These are phyloP conservation scores for Phrynocephalus vlangalii DNA, from an alignment of 2,797 vertebrate genomes.

Conservation along the genomic window DNA sequence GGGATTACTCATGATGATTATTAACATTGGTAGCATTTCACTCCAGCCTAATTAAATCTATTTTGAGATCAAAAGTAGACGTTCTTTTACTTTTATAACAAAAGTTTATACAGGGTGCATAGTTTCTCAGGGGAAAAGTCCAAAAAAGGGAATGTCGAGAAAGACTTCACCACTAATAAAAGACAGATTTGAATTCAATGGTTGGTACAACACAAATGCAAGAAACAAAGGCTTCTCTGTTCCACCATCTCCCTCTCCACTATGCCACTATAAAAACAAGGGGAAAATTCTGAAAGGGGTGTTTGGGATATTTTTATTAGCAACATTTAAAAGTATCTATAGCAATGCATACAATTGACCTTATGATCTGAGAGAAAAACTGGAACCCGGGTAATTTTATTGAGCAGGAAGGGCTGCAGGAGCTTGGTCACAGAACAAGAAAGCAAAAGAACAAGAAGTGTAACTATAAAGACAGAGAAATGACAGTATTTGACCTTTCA, in stretches of 20 bases:
- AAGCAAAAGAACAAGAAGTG: not conserved
- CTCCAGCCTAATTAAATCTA: constrained; percentile 41
- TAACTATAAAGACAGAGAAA: not conserved
- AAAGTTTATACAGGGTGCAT: constrained; percentile 8
- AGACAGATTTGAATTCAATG: not conserved
- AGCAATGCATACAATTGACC: not conserved
- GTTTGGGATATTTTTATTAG: not conserved
- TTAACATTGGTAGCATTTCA: not conserved
- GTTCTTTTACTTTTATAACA: not conserved
- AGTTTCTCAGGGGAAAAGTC: constrained; percentile 45
- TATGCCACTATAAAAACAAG: not conserved
- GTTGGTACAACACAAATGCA: fast-evolving
- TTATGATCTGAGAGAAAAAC: not conserved
- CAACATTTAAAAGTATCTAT: not conserved
- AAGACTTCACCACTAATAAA: fast-evolving
- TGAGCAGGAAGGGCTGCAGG: not conserved
- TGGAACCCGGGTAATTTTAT: not conserved
- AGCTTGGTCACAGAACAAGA: not conserved
- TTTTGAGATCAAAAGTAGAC: constrained; percentile 57
- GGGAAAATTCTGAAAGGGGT: not conserved
- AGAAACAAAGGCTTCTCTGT: not conserved
- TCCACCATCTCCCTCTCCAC: fast-evolving
- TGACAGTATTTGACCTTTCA: not conserved
- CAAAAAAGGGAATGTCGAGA: not conserved
- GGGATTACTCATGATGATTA: not conserved